Conservation (phyloP, 2,113 vertebrate species). For the Hystrix brachyura region DNA sequence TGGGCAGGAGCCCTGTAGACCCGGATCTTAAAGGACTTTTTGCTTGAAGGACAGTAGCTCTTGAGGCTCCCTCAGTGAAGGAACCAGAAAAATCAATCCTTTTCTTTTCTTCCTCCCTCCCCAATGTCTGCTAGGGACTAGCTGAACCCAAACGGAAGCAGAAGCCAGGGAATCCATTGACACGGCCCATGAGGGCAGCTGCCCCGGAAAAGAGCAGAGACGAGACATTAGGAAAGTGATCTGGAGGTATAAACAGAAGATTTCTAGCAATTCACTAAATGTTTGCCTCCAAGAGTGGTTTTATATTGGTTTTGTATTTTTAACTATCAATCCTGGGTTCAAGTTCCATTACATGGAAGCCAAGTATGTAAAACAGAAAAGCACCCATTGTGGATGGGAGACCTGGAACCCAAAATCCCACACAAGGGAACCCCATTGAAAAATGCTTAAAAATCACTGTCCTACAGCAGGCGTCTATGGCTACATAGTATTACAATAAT, state of each 20-base stretch:
- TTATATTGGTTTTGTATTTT: background rate
- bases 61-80: background rate
- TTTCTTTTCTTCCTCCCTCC: background rate
- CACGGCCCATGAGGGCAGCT: background rate
- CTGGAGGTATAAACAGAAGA: background rate
- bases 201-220: background rate
- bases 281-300: background rate
- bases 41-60: background rate
- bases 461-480: background rate
- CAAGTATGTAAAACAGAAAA: constrained; percentile 8
- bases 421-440: background rate
- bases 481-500: background rate
- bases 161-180: background rate
- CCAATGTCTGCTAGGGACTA: no score
- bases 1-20: background rate
- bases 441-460: background rate
- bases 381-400: background rate
- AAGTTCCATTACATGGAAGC: background rate
- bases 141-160: background rate
- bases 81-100: background rate
- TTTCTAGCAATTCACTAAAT: background rate
- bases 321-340: background rate
- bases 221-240: background rate
- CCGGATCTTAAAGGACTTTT: background rate
- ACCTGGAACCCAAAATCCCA: background rate